These are phyloP conservation scores for Myotis yumanensis DNA, from an alignment of 2,113 vertebrate species.

Conservation along the genomic window DNA sequence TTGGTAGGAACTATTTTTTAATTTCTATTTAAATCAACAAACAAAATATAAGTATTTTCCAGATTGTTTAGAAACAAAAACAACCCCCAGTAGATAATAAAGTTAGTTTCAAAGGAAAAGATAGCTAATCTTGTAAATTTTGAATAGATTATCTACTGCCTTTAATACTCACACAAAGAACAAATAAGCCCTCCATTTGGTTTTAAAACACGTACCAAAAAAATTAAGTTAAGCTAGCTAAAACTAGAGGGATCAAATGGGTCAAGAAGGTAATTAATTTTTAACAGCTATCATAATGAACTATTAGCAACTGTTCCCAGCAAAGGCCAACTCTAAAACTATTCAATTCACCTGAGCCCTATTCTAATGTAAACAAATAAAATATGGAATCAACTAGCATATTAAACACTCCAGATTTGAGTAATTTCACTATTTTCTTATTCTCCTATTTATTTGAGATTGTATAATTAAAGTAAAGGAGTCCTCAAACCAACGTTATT, in stretches of 20 bases:
- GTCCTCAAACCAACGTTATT: not conserved
- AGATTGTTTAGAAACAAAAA: conserved; percentile 39
- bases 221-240: conserved; percentile 12
- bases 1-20: not conserved
- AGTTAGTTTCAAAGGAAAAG: conserved; percentile 34
- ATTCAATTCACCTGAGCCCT: not conserved
- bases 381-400: not conserved
- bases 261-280: conserved; percentile 29
- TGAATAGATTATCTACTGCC: not conserved
- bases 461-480: not conserved
- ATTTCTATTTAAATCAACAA: conserved; percentile 23
- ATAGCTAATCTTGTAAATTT: not conserved
- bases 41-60: conserved; percentile 32
- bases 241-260: not conserved
- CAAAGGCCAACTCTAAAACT: conserved; percentile 30
- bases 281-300: not conserved
- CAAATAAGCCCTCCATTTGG: conserved; percentile 13
- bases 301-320: not conserved
- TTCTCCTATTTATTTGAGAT: not conserved
- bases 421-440: not conserved
- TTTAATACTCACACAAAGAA: conserved; percentile 41
- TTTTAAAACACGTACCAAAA: conserved; percentile 11
- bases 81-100: not conserved
- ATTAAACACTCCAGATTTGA: not conserved
- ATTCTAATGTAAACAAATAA: not conserved